Evolutionary conservation across 2,797 vertebrate genomes (phyloP).

Genomic region (Gadopsis marmoratus): DNA sequence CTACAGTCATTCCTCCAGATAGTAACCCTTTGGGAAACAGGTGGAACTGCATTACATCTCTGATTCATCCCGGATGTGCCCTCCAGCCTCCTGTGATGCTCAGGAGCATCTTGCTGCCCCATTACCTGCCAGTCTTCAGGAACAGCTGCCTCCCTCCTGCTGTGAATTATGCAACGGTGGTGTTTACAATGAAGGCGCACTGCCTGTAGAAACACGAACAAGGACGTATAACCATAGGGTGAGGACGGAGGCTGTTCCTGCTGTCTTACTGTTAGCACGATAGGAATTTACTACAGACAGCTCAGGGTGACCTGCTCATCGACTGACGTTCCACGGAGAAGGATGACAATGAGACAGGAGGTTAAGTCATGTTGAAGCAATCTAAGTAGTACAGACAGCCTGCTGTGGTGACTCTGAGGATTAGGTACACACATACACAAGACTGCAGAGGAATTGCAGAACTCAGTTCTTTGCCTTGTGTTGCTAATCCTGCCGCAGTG

Average conservation of each 20-base stretch:
- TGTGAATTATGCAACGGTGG: conserved; percentile 75
- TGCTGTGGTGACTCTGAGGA: conserved; percentile 32
- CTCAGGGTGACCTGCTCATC: conserved; percentile 70
- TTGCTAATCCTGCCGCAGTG: conserved; percentile 65
- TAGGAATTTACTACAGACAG: conserved; percentile 51
- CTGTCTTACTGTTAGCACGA: conserved; percentile 40
- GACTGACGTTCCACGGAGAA: conserved; percentile 16
- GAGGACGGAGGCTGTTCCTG: conserved; percentile 37
- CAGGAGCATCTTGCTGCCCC: conserved; percentile 54
- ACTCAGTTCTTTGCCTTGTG: conserved; percentile 44
- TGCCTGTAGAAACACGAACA: conserved; percentile 62
- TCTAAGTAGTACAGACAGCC: conserved; percentile 28
- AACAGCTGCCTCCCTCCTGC: conserved; percentile 62
- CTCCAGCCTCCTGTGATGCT: conserved; percentile 60
- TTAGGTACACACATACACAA: conserved; percentile 42
- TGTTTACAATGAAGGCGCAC: conserved; percentile 58
- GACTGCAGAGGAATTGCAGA: conserved; percentile 48
- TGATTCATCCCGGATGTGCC: conserved; percentile 60
- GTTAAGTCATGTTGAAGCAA: conserved; percentile 49
- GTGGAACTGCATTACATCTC: conserved; percentile 44
- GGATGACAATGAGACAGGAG: conserved; percentile 40
- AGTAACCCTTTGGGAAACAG: conserved; percentile 33
- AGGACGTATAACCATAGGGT: conserved; percentile 44
- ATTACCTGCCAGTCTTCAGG: conserved; percentile 60
- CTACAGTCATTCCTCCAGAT: conserved; percentile 34